These are phyloP conservation scores for Remorina albescens DNA, from an alignment of 2,797 vertebrate species.

Conservation along the genomic window DNA sequence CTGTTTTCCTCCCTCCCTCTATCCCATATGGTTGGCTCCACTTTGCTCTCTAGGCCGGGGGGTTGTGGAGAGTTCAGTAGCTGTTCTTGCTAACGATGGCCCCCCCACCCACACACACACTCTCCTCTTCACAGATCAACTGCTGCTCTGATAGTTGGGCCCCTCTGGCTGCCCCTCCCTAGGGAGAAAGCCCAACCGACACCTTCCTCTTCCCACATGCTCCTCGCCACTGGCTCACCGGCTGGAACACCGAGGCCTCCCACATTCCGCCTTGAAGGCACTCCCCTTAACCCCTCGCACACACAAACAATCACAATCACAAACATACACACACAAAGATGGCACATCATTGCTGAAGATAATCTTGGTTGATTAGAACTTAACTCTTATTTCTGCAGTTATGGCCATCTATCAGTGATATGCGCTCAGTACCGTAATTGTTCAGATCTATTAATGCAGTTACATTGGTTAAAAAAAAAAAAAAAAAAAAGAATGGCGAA, in stretches of 20 bases:
- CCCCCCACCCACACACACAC: conserved; percentile 59
- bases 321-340: not conserved
- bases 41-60: conserved; percentile 77
- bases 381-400: not conserved
- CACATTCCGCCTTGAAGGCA: conserved; percentile 55
- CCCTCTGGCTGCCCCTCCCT: conserved; percentile 75
- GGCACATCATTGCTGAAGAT: not conserved
- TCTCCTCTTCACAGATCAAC: conserved; percentile 76
- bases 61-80: conserved; percentile 86
- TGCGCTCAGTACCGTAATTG: not conserved
- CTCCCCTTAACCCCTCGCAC: conserved; percentile 32
- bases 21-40: conserved; percentile 78
- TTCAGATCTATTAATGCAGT: not conserved
- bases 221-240: conserved; percentile 68
- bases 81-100: conserved; percentile 75
- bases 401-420: conserved; percentile 1
- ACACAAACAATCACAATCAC: not conserved
- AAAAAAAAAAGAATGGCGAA: not conserved
- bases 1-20: conserved; percentile 35
- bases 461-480: not conserved
- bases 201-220: conserved; percentile 77
- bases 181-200: conserved; percentile 72
- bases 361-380: conserved; percentile 1
- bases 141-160: conserved; percentile 71
- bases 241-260: conserved; percentile 72